Evolutionary conservation across 1,140 invertebrate genomes (phyloP), one percentile per base, ranked within the genome.

Genomic region (Lordiphosa mommai): DNA sequence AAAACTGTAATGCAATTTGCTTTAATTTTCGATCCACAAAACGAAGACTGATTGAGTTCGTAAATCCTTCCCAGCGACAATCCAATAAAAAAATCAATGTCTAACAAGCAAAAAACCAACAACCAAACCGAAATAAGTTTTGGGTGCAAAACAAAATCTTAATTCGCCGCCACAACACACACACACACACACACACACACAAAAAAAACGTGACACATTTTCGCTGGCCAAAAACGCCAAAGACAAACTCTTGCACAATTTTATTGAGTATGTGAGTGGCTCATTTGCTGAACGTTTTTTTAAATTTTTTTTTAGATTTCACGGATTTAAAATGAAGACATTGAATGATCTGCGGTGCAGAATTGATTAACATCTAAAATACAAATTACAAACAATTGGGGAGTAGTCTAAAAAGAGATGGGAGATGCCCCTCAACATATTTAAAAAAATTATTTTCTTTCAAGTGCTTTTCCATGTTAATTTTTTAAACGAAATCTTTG

Each of bases 161-260:
- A 80, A 80, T 80, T 80, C 74, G 74, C 61, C 40, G 51, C 65
- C 61, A 71, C n/a, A n/a, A n/a, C n/a, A n/a, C n/a, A n/a, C n/a
- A n/a, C n/a, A n/a, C n/a, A n/a, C n/a, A n/a, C n/a, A n/a, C n/a
- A n/a, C n/a, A n/a, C 4, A 23, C 20, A 23, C 20, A 23, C 53
- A 60, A 38, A 57, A 59, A 64, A 37, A 66, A 80, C 76, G 76
- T 80, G 76, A 80, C 76, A 82, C 53, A 82, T 80, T 73, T 69
- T 65, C 52, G 59, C 46, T 72, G 73, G 68, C 37, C 51, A 58
- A 40, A 9, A 23, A 23, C 30, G 30, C 30, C 32, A 12, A 20
- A 46, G 20, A 20, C 37, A 58, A 80, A 74, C 56, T 59, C 60
- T 59, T 52, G 17, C 12, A 32, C 14, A 79, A 17, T 80, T 79